phyloP scores from a whole-genome alignment of 2,888 invertebrate species.

The Dinocampus coccinellae region DNA sequence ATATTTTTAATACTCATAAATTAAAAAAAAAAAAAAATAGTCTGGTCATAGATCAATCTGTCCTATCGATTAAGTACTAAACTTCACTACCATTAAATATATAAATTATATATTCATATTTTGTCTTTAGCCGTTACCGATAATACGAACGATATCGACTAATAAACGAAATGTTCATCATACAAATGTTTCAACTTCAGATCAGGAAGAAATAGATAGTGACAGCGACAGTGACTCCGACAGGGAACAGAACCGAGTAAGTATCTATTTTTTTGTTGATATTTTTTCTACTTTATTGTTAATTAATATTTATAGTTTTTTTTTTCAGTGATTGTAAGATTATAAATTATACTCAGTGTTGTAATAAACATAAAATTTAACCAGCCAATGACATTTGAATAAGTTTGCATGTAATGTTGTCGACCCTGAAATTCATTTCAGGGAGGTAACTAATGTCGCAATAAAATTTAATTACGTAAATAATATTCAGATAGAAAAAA shows the following conservation, averaged over 20 bases:
- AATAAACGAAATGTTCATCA: constrained; percentile 57
- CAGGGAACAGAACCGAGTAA: constrained; percentile 72
- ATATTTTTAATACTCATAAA: background rate
- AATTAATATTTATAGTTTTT: too few relatives aligned
- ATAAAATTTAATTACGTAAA: background rate
- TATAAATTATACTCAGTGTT: too few relatives aligned
- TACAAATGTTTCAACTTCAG: constrained; percentile 48
- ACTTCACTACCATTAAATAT: background rate
- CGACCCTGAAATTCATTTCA: constrained; percentile 20
- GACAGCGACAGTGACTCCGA: constrained; percentile 76
- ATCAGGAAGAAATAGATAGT: constrained; percentile 71
- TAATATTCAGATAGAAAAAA: background rate
- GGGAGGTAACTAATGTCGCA: background rate
- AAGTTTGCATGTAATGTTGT: background rate
- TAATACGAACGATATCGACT: constrained; percentile 54
- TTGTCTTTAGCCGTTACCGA: constrained; percentile 47
- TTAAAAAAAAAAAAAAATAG: too few relatives aligned
- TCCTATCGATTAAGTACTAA: background rate
- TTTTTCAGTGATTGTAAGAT: too few relatives aligned
- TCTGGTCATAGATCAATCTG: background rate
- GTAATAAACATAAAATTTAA: background rate
- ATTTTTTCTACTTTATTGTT: too few relatives aligned
- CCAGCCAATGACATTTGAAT: background rate
- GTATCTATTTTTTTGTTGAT: constrained; percentile 31
- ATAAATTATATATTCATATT: background rate